phyloP scores from a whole-genome alignment of 2,113 vertebrate genomes.

The Corythornis vintsioides region DNA sequence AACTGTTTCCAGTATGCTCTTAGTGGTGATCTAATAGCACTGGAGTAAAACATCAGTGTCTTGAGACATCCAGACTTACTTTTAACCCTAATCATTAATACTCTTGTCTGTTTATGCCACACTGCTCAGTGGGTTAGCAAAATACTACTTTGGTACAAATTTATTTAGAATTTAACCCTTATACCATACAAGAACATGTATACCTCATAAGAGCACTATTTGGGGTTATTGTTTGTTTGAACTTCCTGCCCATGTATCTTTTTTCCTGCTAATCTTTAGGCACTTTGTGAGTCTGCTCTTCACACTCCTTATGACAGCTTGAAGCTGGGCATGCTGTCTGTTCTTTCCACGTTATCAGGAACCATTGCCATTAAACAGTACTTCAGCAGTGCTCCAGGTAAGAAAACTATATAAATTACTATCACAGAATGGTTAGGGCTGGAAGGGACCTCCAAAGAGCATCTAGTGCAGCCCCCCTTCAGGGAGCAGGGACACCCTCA shows the following conservation, averaged over 20 bases:
- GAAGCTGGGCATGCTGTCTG: constrained; percentile 94
- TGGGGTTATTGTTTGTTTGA: background rate
- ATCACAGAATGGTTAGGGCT: too few relatives aligned
- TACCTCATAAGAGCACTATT: background rate
- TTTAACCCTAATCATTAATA: background rate
- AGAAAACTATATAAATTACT: background rate
- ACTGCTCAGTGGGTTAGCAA: background rate
- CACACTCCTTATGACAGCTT: constrained; percentile 91
- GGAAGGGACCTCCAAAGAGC: too few relatives aligned
- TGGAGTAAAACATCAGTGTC: background rate
- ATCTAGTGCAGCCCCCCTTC: too few relatives aligned
- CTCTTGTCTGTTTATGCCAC: background rate
- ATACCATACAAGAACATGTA: background rate
- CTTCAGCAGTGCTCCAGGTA: constrained; percentile 86
- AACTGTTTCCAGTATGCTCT: background rate
- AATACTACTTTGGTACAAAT: background rate
- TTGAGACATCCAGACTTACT: background rate
- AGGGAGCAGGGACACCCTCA: too few relatives aligned
- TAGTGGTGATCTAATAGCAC: background rate
- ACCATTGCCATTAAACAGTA: constrained; percentile 96
- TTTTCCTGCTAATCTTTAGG: constrained; percentile 69
- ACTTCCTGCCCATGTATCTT: background rate
- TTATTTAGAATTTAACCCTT: background rate
- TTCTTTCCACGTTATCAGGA: constrained; percentile 89
- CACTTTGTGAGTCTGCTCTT: constrained; percentile 93